Base-by-base conservation (phyloP, 2,797 vertebrate genomes). In the Hippoglossus hippoglossus region DNA sequence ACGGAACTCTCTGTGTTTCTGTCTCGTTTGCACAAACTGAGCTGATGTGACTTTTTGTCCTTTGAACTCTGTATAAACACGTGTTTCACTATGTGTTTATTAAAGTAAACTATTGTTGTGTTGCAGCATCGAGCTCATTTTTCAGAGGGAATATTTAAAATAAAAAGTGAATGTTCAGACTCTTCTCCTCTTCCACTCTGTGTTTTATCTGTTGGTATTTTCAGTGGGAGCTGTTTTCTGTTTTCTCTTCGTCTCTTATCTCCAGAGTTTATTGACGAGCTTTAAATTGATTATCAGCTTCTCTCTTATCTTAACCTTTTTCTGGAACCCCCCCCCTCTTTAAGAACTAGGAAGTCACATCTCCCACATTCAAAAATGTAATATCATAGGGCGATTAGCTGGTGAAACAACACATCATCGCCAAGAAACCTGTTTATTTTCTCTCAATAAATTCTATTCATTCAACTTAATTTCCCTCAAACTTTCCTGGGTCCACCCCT, bases 241-340 rank as follows among this genome's bases (percentile, higher is more conserved):
- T 63, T 80, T 3, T 58, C 21, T 71, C 49, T 70, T 22, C 3
- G 10, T 25, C 19, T 78, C 69, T 88, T 89, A 87, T 91, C 87
- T 85, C 39, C 59, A 56, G 39, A 69, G 63, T 71, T 82, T 78
- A 90, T 87, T 93, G 92, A 92, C 71, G 79, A 89, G 83, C 72
- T 75, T 65, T 21, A 60, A 75, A 82, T 84, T 88, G 90, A 91
- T 89, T 88, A 91, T 90, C 85, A 89, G 88, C 73, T 84, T 67
- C 82, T 86, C 46, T 81, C 86, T 93, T 94, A 93, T 94, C 93
- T 94, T 1, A 4, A 10, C 16, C 39, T 39, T 28, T 28, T 13
- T 13, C 11, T 24, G 9, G n/a, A 22, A 1, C 3, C 3, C 21
- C 6, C 49, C 49, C 49, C 21, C n/a, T 9, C 21, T 19, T 46